Evolutionary conservation across 2,113 vertebrate species (phyloP), one percentile per base, ranked within the genome.

Genomic region (Coturnix japonica): DNA sequence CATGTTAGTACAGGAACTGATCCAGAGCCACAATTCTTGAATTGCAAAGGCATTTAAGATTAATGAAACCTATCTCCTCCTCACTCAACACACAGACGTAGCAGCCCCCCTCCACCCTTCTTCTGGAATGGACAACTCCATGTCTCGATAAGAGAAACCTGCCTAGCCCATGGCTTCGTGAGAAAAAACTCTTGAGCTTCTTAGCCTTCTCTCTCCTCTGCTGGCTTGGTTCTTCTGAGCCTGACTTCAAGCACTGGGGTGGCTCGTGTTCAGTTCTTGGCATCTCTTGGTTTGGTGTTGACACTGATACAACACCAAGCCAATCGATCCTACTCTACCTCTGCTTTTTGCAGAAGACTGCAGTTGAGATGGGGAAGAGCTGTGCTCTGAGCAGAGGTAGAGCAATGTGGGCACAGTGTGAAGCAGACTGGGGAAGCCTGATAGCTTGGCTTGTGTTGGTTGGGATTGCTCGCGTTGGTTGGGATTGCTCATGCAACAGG

Each of bases 1-100:
- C 97, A 96, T 96, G 96, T 98, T 97, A 98, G 97, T 96, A 97
- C 95, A 97, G 97, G 97, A 98, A 97, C 97, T 96, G 96, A 97
- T 97, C 97, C 96, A 97, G 95, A 95, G 82, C 90, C 96, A 95
- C 95, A 97, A 94, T 95, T 96, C 96, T 96, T 97, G 97, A 96
- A 97, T 96, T 96, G 97, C 93, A 96, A 93, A 97, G 93, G 94
- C 96, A 94, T 97, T 98, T 97, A 97, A 97, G 96, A 97, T 97
- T 97, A 97, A 97, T 98, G 97, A 97, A 97, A 96, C 92, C 94
- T 94, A 87, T 93, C 94, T 97, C 81, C 91, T 96, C 90, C 83
- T 94, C 67, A 79, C 74, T 91, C 6, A 5, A 87, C 93, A 78
- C 61, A 81, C 76, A 33, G 41, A 73, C 57, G 25, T 1, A 67